Evolutionary conservation across 2,888 invertebrate species (phyloP).

Genomic region (Dioctria rufipes): DNA sequence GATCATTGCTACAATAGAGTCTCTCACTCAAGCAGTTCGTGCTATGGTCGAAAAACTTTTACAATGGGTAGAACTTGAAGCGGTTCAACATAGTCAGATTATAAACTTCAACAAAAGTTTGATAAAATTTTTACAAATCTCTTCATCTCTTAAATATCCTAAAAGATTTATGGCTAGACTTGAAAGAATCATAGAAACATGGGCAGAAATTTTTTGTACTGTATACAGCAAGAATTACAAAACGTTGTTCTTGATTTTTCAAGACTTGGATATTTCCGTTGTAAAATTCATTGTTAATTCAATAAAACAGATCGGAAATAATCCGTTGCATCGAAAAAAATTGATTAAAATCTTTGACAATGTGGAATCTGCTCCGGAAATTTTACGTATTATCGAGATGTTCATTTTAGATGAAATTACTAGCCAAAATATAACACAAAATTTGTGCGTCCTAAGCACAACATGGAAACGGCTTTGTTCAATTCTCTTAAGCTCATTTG

Average conservation of each 20-base stretch:
- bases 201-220: background rate
- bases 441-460: conserved; percentile 10
- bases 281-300: conserved; percentile 17
- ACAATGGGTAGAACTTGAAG: conserved; percentile 63
- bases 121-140: conserved; percentile 32
- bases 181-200: background rate
- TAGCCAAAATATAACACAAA: background rate
- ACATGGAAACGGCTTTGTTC: conserved; percentile 44
- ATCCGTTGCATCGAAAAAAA: background rate
- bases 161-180: background rate
- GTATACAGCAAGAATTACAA: conserved; percentile 8
- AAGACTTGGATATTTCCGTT: background rate
- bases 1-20: conserved; percentile 59
- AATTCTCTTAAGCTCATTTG: conserved; percentile 19
- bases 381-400: conserved; percentile 34
- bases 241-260: background rate
- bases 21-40: conserved; percentile 61
- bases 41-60: conserved; percentile 63
- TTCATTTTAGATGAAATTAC: conserved; percentile 30
- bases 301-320: conserved; percentile 4
- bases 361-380: conserved; percentile 27
- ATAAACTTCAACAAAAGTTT: conserved; percentile 22
- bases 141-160: conserved; percentile 2
- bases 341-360: background rate
- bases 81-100: conserved; percentile 58